phyloP scores from a whole-genome alignment of 2,888 invertebrate genomes.

The Drosophila ezoana region DNA sequence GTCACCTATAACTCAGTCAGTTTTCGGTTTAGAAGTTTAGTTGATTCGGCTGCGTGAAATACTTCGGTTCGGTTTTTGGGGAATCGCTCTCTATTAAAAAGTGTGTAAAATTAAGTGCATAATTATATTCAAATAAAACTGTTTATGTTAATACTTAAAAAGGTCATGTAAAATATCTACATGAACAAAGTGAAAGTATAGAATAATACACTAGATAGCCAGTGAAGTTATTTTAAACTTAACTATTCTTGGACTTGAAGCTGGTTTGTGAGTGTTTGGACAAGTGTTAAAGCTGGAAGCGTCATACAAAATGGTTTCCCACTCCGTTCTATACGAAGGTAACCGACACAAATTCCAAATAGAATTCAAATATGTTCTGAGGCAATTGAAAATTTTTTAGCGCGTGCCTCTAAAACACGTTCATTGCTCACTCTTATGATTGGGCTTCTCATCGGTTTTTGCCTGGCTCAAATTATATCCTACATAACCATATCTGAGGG shows the following conservation, averaged over 20 bases:
- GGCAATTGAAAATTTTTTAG: slow-evolving; percentile 6
- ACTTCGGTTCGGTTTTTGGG: not conserved
- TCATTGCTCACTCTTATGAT: slow-evolving; percentile 9
- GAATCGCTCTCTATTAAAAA: not conserved
- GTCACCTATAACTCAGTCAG: slow-evolving; percentile 1
- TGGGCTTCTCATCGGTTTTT: slow-evolving; percentile 36
- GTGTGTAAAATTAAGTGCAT: not conserved
- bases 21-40: slow-evolving; percentile 1
- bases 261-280: not conserved
- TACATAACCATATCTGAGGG: slow-evolving; percentile 24
- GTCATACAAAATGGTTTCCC: slow-evolving; percentile 1
- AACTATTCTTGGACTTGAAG: not conserved
- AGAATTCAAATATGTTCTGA: no score
- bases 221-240: not conserved
- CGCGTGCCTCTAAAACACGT: slow-evolving; percentile 1
- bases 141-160: no score
- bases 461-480: slow-evolving; percentile 33
- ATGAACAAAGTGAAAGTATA: no score
- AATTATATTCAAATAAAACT: not conserved
- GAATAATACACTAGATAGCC: not conserved
- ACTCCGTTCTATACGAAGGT: slow-evolving; percentile 21
- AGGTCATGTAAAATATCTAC: no score
- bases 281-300: not conserved
- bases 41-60: slow-evolving; percentile 1
- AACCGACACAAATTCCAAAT: not conserved